These are phyloP conservation scores for Mayetiola destructor DNA, from an alignment of 2,888 invertebrate species.

Conservation along the genomic window DNA sequence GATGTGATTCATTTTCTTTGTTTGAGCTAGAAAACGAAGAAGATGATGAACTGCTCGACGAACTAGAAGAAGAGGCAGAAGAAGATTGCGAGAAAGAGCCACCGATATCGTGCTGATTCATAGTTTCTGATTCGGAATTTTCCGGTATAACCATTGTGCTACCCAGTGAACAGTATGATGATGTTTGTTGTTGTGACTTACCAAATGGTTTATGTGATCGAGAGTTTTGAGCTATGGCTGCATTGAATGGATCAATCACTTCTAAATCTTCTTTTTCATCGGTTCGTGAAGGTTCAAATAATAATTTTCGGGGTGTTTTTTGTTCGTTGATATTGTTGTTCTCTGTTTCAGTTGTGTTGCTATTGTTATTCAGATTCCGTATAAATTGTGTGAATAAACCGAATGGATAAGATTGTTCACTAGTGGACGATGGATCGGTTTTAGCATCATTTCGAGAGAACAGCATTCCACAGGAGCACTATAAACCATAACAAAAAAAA, in stretches of 20 bases:
- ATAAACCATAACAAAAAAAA: no score
- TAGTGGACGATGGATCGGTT: no score
- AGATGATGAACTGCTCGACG: conserved; percentile 2
- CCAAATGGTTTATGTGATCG: no score
- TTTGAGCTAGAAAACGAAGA: conserved; percentile 10
- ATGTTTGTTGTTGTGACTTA: not conserved
- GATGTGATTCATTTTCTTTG: not conserved
- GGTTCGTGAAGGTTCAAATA: not conserved
- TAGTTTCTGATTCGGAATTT: not conserved
- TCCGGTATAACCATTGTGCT: no score
- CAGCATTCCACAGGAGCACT: no score
- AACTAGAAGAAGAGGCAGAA: not conserved
- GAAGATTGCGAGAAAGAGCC: not conserved
- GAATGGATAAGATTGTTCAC: no score
- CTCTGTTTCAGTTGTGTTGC: not conserved
- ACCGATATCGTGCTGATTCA: not conserved
- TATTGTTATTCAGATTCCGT: no score
- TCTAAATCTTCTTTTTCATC: conserved; percentile 12
- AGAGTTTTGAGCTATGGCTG: no score
- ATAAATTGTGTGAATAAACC: no score
- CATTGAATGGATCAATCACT: no score
- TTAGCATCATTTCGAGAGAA: no score
- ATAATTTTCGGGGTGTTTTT: not conserved
- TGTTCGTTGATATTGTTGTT: not conserved
- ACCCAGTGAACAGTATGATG: not conserved